Evolutionary conservation across 35 echinoderm and acorn worm genomes (phyloP), one percentile per base, ranked within the genome.

Genomic region (Apostichopus californicus): DNA sequence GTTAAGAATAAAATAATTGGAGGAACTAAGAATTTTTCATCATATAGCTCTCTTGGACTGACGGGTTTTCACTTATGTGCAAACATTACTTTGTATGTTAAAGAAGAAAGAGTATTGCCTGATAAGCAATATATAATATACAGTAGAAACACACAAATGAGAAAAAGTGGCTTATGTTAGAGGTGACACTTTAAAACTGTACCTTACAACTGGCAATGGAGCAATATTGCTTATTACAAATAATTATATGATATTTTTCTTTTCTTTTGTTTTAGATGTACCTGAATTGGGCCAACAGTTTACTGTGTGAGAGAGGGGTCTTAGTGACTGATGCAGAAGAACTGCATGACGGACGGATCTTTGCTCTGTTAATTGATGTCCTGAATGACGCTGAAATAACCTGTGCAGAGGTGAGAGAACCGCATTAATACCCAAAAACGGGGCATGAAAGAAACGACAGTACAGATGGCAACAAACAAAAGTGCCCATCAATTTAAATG

Each of bases 251-350:
- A n/a, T 18, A 75, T 75, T 75, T 75, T n/a, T 59, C 24, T 3
- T 81, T 56, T 85, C 6, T 85, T 22, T 20, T 10, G 3, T 85
- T 54, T 8, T 46, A 91, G 89, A 91, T 79, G 89, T 91, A 91
- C 73, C 89, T 91, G 24, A 79, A 79, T 26, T 91, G 89, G 89
- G 89, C 89, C 18, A 91, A 91, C 73, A 91, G 89, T 73, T 59
- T 91, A 54, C 77, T 91, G 6, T 91, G 89, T 91, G 89, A 91
- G 55, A 77, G 89, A 26, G 89, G 89, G 9, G 89, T 91, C 71
- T 18, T 91, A n/a, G 89, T 91, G 77, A 61, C 53, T 79, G 71
- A 79, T 14, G 56, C 56, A 12, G 23, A 79, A 54, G 55, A 91
- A 54, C 54, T 91, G 28, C 72, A 91, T 14, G 89, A 91, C 78